Evolutionary conservation across 2,797 vertebrate genomes (phyloP), one percentile per base, ranked within the genome.

Genomic region (Oceanodroma leucorhoa): DNA sequence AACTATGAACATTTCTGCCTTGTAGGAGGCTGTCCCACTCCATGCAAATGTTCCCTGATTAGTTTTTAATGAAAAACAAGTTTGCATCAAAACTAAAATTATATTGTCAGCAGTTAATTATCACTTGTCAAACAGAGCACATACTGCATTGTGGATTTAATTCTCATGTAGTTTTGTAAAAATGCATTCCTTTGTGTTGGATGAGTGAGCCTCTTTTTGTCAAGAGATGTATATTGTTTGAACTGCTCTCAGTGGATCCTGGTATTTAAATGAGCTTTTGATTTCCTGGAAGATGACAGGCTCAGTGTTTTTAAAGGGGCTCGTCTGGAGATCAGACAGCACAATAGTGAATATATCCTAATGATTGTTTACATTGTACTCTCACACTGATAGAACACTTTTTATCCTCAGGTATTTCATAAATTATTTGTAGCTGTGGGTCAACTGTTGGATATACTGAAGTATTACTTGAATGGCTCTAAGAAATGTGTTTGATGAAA

Each of bases 51-150:
- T 62, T 84, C 92, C 87, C 89, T 89, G 94, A 96, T 96, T 75
- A 89, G 91, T 87, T 98, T 93, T 96, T 96, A 96, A 97, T 92
- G 95, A 95, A 96, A 96, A 96, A 43, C 69, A 80, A 92, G 75
- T 90, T 95, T 93, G 88, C 95, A 96, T 94, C 93, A 83, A 97
- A 96, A 93, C 94, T 36, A 55, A 92, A 96, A 97, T 97, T 92
- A 97, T 94, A 75, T 76, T 95, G 95, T 96, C 97, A 95, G 96
- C 96, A 96, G 96, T 95, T 98, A 98, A 98, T 98, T 97, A 98
- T 96, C 97, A 96, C 97, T 96, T 97, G 97, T 97, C 97, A 97
- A 85, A 51, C 72, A 60, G 54, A 82, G 60, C 62, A 87, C 84
- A 46, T 10, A 67, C 93, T 85, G 96, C 94, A 91, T 38, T 62